These are phyloP conservation scores for Salticus scenicus DNA, from an alignment of 2,888 invertebrate genomes.

Conservation along the genomic window DNA sequence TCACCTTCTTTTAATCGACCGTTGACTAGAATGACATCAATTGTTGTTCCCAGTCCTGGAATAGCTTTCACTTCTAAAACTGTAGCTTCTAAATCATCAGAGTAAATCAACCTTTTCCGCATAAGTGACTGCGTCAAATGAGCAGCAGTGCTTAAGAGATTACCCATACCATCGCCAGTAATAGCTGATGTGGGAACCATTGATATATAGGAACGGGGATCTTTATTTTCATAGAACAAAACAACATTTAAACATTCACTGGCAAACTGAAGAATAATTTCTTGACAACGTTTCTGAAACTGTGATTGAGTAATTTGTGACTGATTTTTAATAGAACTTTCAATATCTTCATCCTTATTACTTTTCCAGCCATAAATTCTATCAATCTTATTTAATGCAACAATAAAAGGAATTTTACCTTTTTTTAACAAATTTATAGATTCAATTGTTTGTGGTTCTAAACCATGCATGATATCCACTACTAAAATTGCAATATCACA, in stretches of 20 bases:
- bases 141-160: conserved; percentile 93
- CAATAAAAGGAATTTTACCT: conserved; percentile 96
- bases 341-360: conserved; percentile 89
- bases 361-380: conserved; percentile 88
- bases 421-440: conserved; percentile 95
- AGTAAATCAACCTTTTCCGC: conserved; percentile 91
- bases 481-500: conserved; percentile 99
- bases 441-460: conserved; percentile 99
- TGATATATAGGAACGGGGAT: conserved; percentile 93
- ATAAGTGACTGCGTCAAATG: conserved; percentile 93
- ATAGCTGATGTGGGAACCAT: conserved; percentile 98
- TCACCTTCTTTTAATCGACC: conserved; percentile 95
- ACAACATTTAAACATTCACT: conserved; percentile 97
- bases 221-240: conserved; percentile 95
- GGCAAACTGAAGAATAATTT: conserved; percentile 93
- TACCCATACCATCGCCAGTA: conserved; percentile 99
- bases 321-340: conserved; percentile 92
- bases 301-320: conserved; percentile 91
- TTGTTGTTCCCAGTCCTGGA: conserved; percentile 96
- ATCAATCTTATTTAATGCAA: conserved; percentile 94
- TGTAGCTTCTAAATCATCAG: conserved; percentile 87
- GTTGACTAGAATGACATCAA: conserved; percentile 98
- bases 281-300: conserved; percentile 91
- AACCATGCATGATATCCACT: conserved; percentile 99
- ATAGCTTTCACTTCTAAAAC: conserved; percentile 85